These are phyloP conservation scores for Nasonovia ribisnigri DNA, from an alignment of 2,888 invertebrate species.

Conservation along the genomic window DNA sequence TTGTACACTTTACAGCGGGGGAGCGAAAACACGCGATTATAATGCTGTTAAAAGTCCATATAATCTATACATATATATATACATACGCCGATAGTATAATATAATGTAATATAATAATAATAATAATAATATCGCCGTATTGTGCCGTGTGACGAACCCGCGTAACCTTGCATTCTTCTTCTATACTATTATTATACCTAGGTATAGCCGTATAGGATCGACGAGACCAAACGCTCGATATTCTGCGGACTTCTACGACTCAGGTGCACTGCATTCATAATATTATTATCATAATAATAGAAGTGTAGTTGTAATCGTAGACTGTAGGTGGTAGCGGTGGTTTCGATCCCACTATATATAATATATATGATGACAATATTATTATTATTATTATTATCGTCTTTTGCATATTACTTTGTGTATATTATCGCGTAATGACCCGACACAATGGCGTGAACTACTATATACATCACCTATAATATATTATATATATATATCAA, in stretches of 20 bases:
- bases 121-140: background rate
- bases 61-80: background rate
- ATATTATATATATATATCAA: background rate
- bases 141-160: conserved; percentile 52
- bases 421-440: no score
- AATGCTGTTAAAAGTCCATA: conserved; percentile 50
- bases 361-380: background rate
- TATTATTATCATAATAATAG: background rate
- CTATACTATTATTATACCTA: background rate
- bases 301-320: background rate
- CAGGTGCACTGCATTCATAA: background rate
- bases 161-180: conserved; percentile 56
- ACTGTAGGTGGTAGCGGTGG: background rate
- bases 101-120: conserved; percentile 11
- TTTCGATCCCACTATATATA: background rate
- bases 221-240: background rate
- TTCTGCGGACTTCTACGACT: background rate
- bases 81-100: background rate
- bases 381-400: background rate
- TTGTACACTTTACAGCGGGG: conserved; percentile 31
- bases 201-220: background rate
- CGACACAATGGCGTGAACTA: background rate
- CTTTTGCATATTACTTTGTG: background rate
- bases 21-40: conserved; percentile 51
- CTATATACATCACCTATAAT: background rate